These are phyloP conservation scores for Papilio helenus DNA, from an alignment of 1,140 invertebrate genomes.

Conservation along the genomic window DNA sequence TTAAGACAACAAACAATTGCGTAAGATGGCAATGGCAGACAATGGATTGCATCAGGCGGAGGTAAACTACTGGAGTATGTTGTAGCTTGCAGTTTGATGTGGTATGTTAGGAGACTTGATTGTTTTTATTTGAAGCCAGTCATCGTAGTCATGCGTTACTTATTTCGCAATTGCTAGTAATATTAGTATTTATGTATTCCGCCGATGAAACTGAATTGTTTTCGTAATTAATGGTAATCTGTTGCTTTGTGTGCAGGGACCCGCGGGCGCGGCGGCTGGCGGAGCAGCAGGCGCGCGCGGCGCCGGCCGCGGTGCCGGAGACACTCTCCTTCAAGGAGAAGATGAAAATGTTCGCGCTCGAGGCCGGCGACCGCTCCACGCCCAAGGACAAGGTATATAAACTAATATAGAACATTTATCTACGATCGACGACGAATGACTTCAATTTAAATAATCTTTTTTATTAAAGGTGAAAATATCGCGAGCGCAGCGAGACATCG, in stretches of 20 bases:
- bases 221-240: not conserved
- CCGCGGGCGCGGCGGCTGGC: constrained; percentile 91
- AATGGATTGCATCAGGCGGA: constrained; percentile 15
- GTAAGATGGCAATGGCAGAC: not conserved
- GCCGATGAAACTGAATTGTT: not conserved
- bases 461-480: constrained; percentile 91
- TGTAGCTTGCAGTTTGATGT: not conserved
- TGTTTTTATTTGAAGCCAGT: not conserved
- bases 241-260: constrained; percentile 84
- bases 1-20: constrained; percentile 11
- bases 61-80: not conserved
- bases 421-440: not conserved
- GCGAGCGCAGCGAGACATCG: constrained; percentile 95
- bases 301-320: constrained; percentile 89
- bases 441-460: constrained; percentile 37
- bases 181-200: too few relatives aligned
- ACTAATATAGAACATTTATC: not conserved
- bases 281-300: constrained; percentile 88
- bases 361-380: constrained; percentile 93
- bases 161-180: not conserved
- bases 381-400: constrained; percentile 90
- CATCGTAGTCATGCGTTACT: not conserved
- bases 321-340: constrained; percentile 97
- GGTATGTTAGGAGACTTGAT: not conserved
- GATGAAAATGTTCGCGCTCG: constrained; percentile 98